A percentile compares a stretch with the other conserved stretches of the same genome.
Conservation (phyloP, 2,113 vertebrate species). For the Erinaceus europaeus region DNA sequence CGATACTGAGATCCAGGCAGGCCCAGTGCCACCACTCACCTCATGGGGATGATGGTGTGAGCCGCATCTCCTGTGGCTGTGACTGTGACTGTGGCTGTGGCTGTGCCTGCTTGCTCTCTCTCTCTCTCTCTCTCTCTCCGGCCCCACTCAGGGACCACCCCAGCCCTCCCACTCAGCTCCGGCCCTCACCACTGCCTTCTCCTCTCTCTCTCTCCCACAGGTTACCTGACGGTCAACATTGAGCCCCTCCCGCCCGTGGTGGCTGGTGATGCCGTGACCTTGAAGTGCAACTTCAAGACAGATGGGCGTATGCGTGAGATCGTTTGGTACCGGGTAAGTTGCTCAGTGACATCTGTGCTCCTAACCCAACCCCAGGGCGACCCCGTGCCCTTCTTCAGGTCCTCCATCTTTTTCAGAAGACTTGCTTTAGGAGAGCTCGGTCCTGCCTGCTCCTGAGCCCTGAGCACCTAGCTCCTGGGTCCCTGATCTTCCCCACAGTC, state of each 20-base stretch:
- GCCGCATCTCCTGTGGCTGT: too few species aligned
- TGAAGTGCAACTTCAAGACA: constrained; percentile 99
- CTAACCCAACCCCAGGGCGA: too few species aligned
- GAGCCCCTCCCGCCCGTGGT: constrained; percentile 97
- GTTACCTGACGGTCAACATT: constrained; percentile 97
- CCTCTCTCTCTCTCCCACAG: constrained; percentile 73
- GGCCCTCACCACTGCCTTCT: neutral
- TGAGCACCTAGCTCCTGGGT: neutral
- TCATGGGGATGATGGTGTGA: too few species aligned
- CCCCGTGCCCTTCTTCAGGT: neutral
- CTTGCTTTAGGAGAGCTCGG: too few species aligned
- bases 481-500: neutral
- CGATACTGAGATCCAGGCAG: too few species aligned
- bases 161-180: accelerated
- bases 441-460: neutral
- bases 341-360: accelerated
- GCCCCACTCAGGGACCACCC: accelerated
- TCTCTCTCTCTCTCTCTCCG: too few species aligned
- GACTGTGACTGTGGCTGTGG: accelerated
- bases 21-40: too few species aligned
- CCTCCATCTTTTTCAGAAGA: neutral
- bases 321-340: constrained; percentile 98
- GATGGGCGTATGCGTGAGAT: constrained; percentile 97
- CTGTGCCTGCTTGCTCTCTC: too few species aligned
- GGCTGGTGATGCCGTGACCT: constrained; percentile 95